phyloP scores from a whole-genome alignment of 2,888 invertebrate genomes.

The Biston stratarius region DNA sequence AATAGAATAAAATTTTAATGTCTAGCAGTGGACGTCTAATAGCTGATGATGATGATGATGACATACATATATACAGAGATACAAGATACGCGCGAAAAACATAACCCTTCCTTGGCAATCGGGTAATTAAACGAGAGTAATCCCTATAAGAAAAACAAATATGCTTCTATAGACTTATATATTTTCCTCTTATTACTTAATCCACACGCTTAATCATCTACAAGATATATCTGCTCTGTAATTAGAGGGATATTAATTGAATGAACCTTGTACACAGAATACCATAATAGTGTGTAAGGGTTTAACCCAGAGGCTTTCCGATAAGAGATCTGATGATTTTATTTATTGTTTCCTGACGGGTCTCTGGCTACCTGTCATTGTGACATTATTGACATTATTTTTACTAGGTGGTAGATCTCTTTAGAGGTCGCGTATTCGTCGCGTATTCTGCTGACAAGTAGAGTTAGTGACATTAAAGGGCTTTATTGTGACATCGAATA shows the following conservation, averaged over 20 bases:
- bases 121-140: too few relatives aligned
- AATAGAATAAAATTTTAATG: background rate
- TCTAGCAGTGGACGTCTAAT: too few relatives aligned
- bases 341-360: background rate
- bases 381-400: background rate
- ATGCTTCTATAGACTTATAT: background rate
- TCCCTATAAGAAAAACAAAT: too few relatives aligned
- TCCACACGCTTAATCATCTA: constrained; percentile 51
- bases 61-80: too few relatives aligned
- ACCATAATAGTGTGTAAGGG: constrained; percentile 8
- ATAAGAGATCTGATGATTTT: constrained; percentile 7
- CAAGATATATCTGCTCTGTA: constrained; percentile 48
- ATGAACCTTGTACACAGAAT: constrained; percentile 21
- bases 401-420: too few relatives aligned
- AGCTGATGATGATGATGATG: too few relatives aligned
- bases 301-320: background rate
- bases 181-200: constrained; percentile 40
- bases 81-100: too few relatives aligned
- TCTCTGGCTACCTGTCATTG: background rate
- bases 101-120: too few relatives aligned
- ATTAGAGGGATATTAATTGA: constrained; percentile 51
- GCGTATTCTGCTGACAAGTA: too few relatives aligned
- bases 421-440: too few relatives aligned
- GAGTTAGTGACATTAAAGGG: too few relatives aligned
- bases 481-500: too few relatives aligned